Evolutionary conservation across 2,797 vertebrate genomes (phyloP), one percentile per base, ranked within the genome.

Genomic region (Anomalospiza imberbis): DNA sequence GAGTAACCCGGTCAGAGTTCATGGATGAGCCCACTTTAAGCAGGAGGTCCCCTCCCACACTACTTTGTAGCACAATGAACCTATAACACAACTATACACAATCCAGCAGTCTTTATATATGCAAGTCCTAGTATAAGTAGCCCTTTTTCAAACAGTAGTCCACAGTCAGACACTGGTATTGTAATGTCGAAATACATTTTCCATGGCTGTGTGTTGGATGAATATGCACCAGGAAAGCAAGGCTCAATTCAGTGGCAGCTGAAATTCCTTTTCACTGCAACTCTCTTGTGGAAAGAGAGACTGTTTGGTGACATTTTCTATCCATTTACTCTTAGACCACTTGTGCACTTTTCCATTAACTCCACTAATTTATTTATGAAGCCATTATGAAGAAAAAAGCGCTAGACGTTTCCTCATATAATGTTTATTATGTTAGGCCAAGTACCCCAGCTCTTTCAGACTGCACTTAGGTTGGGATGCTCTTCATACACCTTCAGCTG

Each of bases 161-260:
- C 13, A 1, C 6, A 14, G 28, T 53, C 50, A 67, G 81, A 58
- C 29, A 42, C 11, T 3, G 21, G 38, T 40, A 40, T 40, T 51
- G 0, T n/a, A 36, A 55, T 57, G 48, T 28, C 67, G 45, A 58
- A 73, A 58, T 6, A 2, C 6, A 5, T 13, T 77, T 82, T 50
- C 6, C 1, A 1, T n/a, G 31, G n/a, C 3, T 38, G 26, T 18
- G 1, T 17, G 1, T 29, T 29, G 58, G 22, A 25, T 36, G 22
- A 53, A 32, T 6, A 3, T 6, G 25, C 32, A 24, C 5, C 8
- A 22, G 31, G 24, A 66, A 38, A 78, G 51, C 28, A 28, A 29
- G 24, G 8, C 13, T 29, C 8, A 3, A 0, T 12, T 63, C 36
- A 36, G 50, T 1, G 20, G 45, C 48, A 66, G 66, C 45, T 72